phyloP scores from a whole-genome alignment of 2,888 invertebrate genomes.

The Heliconius erato region DNA sequence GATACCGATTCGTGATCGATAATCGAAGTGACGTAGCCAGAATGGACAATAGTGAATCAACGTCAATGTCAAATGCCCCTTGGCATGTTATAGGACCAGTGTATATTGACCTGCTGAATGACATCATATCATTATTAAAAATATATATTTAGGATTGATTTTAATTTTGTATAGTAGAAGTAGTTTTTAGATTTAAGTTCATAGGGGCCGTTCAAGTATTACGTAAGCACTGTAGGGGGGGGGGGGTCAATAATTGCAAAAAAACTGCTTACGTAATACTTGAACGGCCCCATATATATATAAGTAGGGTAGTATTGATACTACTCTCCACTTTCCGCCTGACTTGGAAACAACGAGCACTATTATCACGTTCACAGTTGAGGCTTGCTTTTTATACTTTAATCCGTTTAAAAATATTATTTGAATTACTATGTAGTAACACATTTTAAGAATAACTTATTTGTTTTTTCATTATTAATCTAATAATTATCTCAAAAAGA shows the following conservation, averaged over 20 bases:
- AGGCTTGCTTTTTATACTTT: too few relatives aligned
- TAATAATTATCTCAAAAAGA: neutral
- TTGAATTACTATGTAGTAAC: neutral
- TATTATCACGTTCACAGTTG: neutral
- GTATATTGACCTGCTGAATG: conserved; percentile 60
- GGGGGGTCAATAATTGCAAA: too few relatives aligned
- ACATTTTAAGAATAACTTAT: neutral
- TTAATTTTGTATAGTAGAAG: neutral
- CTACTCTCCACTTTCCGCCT: too few relatives aligned
- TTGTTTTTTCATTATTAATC: neutral
- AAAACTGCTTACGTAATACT: too few relatives aligned
- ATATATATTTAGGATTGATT: neutral
- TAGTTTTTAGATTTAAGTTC: too few relatives aligned
- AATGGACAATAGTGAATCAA: conserved; percentile 83
- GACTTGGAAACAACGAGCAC: neutral
- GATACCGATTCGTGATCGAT: conserved; percentile 27
- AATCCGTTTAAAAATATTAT: neutral
- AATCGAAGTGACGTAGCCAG: conserved; percentile 76
- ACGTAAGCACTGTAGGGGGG: too few relatives aligned
- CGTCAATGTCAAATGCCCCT: conserved; percentile 82
- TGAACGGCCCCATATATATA: too few relatives aligned
- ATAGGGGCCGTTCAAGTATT: too few relatives aligned
- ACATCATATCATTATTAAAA: conserved; percentile 51
- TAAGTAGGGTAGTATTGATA: too few relatives aligned
- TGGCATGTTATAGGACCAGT: conserved; percentile 66